Percentiles rank a stretch among this genome's conserved stretches.
These are phyloP conservation scores for Acanthis flammea DNA, from an alignment of 2,797 vertebrate species.

Conservation along the genomic window DNA sequence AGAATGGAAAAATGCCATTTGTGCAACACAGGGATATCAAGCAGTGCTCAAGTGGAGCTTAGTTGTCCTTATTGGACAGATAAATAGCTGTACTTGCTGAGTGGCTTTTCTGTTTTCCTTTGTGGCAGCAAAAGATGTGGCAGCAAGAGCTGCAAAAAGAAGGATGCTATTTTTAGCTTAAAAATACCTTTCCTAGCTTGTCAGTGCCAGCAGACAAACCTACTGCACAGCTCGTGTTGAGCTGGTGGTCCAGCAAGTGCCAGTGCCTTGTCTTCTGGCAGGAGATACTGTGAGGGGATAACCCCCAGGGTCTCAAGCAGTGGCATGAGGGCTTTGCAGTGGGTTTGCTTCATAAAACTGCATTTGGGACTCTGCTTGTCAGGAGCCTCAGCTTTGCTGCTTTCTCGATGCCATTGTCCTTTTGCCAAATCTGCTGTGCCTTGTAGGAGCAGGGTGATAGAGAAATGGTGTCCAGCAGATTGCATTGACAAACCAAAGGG, in stretches of 20 bases:
- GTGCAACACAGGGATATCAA: neutral
- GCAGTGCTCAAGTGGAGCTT: neutral
- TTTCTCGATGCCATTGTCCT: fast-evolving
- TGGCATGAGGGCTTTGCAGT: neutral
- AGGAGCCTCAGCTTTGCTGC: neutral
- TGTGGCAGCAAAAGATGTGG: neutral
- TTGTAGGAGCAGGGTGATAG: neutral
- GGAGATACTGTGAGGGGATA: neutral
- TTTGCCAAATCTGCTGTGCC: neutral
- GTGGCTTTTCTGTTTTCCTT: neutral
- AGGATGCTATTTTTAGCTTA: neutral
- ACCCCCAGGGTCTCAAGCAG: neutral
- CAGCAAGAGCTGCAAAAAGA: neutral
- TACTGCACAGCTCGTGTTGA: neutral
- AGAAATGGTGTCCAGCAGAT: neutral
- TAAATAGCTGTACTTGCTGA: neutral
- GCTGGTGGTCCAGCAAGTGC: neutral
- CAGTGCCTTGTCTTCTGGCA: neutral
- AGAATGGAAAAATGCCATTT: neutral
- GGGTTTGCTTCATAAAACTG: neutral
- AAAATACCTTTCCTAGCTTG: neutral
- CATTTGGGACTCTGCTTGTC: neutral
- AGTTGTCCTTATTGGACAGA: neutral
- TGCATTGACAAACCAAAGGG: neutral
- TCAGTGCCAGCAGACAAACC: neutral